These are phyloP conservation scores for Eupithecia vulgata DNA, from an alignment of 2,888 invertebrate species.

Conservation along the genomic window DNA sequence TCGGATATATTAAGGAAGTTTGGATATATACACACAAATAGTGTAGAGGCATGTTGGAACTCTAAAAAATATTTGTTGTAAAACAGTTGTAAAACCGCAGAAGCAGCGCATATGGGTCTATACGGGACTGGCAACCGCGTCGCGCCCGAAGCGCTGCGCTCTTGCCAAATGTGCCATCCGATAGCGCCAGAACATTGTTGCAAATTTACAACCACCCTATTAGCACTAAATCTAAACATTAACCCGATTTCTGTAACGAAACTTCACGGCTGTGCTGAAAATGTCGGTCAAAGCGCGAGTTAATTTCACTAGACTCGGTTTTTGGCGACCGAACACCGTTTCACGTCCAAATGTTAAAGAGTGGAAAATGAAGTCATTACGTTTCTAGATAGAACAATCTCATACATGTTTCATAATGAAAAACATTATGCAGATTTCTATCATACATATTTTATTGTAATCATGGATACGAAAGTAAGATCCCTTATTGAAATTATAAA, in stretches of 20 bases:
- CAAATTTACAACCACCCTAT: slow-evolving; percentile 82
- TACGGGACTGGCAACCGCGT: slow-evolving; percentile 71
- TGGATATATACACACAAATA: not conserved
- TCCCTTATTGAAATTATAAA: no score
- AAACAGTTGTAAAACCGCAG: slow-evolving; percentile 74
- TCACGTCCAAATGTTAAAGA: slow-evolving; percentile 47
- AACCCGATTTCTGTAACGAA: slow-evolving; percentile 81
- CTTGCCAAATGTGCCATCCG: slow-evolving; percentile 82
- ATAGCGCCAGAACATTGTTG: slow-evolving; percentile 80
- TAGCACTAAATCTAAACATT: slow-evolving; percentile 84
- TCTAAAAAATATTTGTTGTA: slow-evolving; percentile 45
- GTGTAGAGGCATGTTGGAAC: not conserved
- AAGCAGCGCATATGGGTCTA: slow-evolving; percentile 65
- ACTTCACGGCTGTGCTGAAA: slow-evolving; percentile 70
- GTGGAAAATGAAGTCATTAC: slow-evolving; percentile 2
- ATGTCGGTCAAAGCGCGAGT: slow-evolving; percentile 69
- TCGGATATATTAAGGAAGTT: no score
- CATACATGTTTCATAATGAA: no score
- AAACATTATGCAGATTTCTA: no score
- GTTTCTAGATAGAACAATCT: not conserved
- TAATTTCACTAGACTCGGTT: slow-evolving; percentile 60
- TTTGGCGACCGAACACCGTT: slow-evolving; percentile 52
- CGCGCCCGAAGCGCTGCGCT: slow-evolving; percentile 62
- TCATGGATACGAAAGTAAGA: no score
- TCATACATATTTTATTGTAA: no score